These are phyloP conservation scores for Aldabrachelys gigantea DNA, from an alignment of 2,113 vertebrate species.

Conservation along the genomic window DNA sequence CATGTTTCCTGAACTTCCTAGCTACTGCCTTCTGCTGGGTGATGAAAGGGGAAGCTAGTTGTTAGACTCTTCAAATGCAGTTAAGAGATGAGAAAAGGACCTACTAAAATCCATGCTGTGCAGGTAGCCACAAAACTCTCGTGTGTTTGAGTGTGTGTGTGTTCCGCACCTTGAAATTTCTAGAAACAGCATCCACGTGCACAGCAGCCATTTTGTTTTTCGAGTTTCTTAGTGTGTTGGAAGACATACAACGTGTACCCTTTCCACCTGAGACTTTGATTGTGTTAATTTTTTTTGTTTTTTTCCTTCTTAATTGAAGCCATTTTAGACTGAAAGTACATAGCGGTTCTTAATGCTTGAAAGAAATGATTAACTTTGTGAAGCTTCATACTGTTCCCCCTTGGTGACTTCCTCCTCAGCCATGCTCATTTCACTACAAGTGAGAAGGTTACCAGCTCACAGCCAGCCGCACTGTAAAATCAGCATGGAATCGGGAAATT, in stretches of 20 bases:
- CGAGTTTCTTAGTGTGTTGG: background rate
- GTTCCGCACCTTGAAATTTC: no score
- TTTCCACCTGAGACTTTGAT: background rate
- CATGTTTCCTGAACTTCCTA: background rate
- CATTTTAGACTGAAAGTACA: background rate
- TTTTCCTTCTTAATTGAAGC: background rate
- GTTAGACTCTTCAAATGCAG: background rate
- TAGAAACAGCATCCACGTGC: no score
- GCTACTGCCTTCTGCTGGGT: background rate
- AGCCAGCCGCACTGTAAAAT: background rate
- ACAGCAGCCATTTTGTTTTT: background rate
- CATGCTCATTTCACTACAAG: background rate
- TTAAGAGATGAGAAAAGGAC: background rate
- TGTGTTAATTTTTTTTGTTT: background rate
- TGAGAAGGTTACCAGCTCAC: background rate
- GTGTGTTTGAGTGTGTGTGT: no score
- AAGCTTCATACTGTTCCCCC: background rate
- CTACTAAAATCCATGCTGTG: background rate
- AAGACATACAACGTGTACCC: no score
- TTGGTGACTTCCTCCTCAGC: background rate
- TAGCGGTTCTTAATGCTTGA: background rate
- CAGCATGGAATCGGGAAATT: background rate
- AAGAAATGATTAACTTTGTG: background rate
- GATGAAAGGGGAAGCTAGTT: background rate
- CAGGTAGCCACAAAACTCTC: background rate